These are phyloP conservation scores for Grammomys dolichurus DNA, from an alignment of 2,113 vertebrate genomes.

Conservation along the genomic window DNA sequence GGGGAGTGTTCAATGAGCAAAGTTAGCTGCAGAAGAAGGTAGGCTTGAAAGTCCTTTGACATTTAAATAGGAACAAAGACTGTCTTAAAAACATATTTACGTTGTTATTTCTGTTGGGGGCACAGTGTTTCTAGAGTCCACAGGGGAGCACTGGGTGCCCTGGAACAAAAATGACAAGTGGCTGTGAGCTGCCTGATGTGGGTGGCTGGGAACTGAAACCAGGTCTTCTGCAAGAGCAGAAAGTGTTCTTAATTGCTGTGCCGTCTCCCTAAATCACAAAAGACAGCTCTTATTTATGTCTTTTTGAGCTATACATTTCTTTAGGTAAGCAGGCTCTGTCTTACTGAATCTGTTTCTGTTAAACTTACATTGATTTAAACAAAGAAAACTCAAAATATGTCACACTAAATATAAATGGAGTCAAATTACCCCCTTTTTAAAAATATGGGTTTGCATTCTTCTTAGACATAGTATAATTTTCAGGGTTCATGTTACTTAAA, in stretches of 20 bases:
- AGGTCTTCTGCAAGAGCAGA: neutral
- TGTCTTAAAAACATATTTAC: neutral
- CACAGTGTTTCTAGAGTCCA: neutral
- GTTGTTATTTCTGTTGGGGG: neutral
- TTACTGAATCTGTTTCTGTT: neutral
- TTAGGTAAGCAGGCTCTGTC: neutral
- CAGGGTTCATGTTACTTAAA: neutral
- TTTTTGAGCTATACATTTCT: neutral
- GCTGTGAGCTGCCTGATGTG: neutral
- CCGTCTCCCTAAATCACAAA: neutral
- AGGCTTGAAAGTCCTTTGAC: neutral
- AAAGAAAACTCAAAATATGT: neutral
- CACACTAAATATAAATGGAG: neutral
- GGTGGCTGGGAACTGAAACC: neutral
- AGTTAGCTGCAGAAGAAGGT: neutral
- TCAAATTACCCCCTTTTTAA: neutral
- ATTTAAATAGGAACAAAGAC: neutral
- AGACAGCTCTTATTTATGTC: neutral
- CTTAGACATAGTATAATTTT: neutral
- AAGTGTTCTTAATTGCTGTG: neutral
- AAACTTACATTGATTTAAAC: slow-evolving; percentile 12
- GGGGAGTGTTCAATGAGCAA: neutral
- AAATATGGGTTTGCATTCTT: neutral
- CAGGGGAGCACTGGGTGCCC: no score
- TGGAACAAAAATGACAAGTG: no score